Evolutionary conservation across 2,797 vertebrate genomes (phyloP).

Genomic region (Varecia variegata): DNA sequence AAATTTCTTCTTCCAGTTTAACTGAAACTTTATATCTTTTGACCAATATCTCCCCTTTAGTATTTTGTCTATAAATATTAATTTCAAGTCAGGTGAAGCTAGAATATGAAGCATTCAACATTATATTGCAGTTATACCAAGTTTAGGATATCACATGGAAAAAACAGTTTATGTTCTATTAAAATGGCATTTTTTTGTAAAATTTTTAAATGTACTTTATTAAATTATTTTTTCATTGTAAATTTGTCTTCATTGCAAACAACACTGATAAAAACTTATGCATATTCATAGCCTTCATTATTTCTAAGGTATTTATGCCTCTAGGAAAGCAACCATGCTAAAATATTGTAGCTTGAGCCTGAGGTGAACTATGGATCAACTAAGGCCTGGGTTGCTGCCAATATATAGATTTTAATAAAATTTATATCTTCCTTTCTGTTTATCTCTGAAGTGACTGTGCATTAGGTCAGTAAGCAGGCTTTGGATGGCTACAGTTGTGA

Average conservation of each 20-base stretch:
- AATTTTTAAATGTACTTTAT: neutral
- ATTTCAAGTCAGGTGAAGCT: neutral
- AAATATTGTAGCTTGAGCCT: conserved; percentile 21
- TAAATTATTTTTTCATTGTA: neutral
- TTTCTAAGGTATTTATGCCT: conserved; percentile 39
- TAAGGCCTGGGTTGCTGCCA: conserved; percentile 15
- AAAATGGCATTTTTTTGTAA: conserved; percentile 29
- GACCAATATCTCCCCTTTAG: neutral
- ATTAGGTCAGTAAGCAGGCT: neutral
- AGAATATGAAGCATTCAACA: neutral
- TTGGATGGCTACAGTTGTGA: neutral
- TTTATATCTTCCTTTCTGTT: conserved; percentile 40
- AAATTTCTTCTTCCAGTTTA: neutral
- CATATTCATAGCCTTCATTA: neutral
- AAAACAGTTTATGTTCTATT: neutral
- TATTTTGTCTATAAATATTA: neutral
- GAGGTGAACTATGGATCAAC: conserved; percentile 25
- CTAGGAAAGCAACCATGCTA: conserved; percentile 27
- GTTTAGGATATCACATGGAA: neutral
- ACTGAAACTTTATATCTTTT: neutral
- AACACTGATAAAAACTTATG: neutral
- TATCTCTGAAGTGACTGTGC: neutral
- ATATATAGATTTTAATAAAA: conserved; percentile 30
- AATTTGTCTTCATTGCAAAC: conserved; percentile 2
- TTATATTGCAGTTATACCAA: neutral